Evolutionary conservation across 2,113 vertebrate genomes (phyloP), one percentile per base, ranked within the genome.

Genomic region (Etheostoma cragini): DNA sequence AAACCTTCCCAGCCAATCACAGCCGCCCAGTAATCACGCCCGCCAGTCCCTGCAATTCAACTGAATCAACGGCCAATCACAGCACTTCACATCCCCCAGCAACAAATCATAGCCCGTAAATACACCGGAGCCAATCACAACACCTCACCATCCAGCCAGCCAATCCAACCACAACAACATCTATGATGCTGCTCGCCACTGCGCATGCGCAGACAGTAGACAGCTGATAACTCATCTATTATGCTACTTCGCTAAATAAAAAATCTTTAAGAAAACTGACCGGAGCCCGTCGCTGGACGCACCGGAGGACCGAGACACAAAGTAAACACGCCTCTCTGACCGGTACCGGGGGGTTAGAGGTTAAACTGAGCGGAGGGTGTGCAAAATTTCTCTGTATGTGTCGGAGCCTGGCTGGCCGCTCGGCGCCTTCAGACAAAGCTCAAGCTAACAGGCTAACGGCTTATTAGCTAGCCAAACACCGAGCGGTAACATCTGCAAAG

Each of bases 231-330:
- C 96, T 96, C 96, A 94, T 97, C 96, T 98, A 95, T 97, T 97
- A 96, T 97, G 96, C 96, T 97, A 96, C 96, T 96, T 93, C 92
- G 97, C 95, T 96, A 95, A 96, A 96, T 96, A 95, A 95, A 96
- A 53, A 96, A 96, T 90, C 94, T 91, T 88, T 88, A 91, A 92
- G 95, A 95, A 95, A 94, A 91, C 94, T 89, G 82, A 91, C 87
- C 91, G 94, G 93, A 94, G 94, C 93, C 93, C 91, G 10, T 42
- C 38, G 94, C 94, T 80, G 96, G 95, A 96, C 94, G 94, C 87
- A 91, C 95, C 87, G 93, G 92, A 96, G 95, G 84, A 93, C 76
- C 71, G 86, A 96, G 95, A 95, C 95, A 91, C 96, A 95, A 95
- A 93, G 95, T 96, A 95, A 95, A 95, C 38, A 79, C 58, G 53